Evolutionary conservation across 2,113 vertebrate genomes (phyloP), one percentile per base, ranked within the genome.

Genomic region (Panthera uncia): DNA sequence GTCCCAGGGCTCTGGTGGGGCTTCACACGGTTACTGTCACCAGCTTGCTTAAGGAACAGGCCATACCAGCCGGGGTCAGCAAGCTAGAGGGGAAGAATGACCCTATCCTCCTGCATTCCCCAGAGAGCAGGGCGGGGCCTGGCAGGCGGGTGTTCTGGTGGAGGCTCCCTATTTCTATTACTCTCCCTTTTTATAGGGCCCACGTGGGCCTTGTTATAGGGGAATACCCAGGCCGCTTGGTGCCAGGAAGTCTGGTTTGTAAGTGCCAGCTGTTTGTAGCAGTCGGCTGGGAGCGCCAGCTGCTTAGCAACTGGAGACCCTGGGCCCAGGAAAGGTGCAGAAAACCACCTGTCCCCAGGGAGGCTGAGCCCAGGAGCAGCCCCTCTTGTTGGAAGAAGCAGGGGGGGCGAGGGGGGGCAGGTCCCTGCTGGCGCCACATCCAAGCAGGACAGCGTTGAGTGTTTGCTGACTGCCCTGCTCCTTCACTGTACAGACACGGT

Each of bases 191-290:
- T 14, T 6, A 33, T 6, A 85, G 69, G 45, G 29, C 12, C 33
- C 31, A 3, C 12, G 3, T 41, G 65, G 80, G 36, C 19, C 55
- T 74, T 8, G 41, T 41, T 15, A 45, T 27, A 11, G 23, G 48
- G 84, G 68, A 86, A 38, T 76, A 8, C 94, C 74, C 36, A 1
- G 61, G 16, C 57, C 27, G 4, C 48, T 4, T 19, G 89, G 92
- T 91, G 89, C 95, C 97, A 91, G 74, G 27, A 80, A 93, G 69
- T 94, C 74, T 91, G 92, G 23, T 21, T n/a, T 21, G 11, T 21
- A 80, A 80, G 63, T 68, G 85, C 86, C 68, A 84, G 91, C 95
- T 80, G 38, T 36, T 52, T 73, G 12, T 38, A 78, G 41, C 85
- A 83, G 21, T 36, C 52, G 31, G 52, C 91, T 65, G 66, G 83